phyloP scores from a whole-genome alignment of 2,113 vertebrate genomes.

The Melozone crissalis region DNA sequence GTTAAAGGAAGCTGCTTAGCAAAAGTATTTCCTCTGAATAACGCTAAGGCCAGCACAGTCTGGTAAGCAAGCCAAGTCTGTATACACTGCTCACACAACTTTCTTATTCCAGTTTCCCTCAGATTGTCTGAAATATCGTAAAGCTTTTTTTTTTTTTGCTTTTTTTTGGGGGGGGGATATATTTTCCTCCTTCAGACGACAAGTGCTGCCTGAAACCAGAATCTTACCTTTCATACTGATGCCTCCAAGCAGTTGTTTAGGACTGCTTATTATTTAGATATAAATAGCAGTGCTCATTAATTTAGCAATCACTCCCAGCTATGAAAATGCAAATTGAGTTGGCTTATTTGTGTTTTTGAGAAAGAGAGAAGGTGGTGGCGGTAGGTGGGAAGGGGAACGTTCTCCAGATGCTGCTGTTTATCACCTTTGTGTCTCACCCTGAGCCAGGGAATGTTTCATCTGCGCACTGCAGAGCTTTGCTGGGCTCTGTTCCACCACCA shows the following conservation, averaged over 20 bases:
- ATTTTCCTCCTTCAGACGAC: background rate
- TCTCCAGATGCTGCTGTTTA: slow-evolving; percentile 25
- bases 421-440: background rate
- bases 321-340: slow-evolving; percentile 20
- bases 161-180: no score
- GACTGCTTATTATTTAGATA: background rate
- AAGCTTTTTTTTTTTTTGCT: background rate
- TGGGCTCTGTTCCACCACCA: background rate
- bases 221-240: background rate
- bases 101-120: background rate
- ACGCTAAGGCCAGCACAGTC: background rate
- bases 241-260: background rate
- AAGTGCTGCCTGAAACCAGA: background rate
- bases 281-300: slow-evolving; percentile 30
- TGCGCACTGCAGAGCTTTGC: background rate
- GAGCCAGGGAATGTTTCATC: slow-evolving; percentile 18
- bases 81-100: background rate
- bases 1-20: background rate
- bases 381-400: slow-evolving; percentile 27
- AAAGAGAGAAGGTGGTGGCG: background rate
- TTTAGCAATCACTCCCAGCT: slow-evolving; percentile 14
- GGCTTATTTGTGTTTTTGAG: slow-evolving; percentile 36
- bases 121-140: background rate
- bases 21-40: background rate
- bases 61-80: background rate